Base-by-base conservation (phyloP, 2,797 vertebrate genomes). In the Megaceryle alcyon region DNA sequence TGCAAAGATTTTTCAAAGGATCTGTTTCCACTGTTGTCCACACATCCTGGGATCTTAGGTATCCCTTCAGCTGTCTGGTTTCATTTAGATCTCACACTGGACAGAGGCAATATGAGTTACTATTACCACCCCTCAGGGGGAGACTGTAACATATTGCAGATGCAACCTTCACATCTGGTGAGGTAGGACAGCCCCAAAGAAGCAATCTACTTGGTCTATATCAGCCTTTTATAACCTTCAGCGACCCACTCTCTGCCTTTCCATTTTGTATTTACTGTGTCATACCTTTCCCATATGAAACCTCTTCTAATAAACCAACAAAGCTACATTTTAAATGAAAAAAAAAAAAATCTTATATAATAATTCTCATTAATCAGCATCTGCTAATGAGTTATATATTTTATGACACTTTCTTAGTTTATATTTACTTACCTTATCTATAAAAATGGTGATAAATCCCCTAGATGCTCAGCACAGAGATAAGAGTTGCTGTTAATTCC, bases 371-470 rank as follows among this genome's bases (percentile, higher is more conserved):
- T 94, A 96, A 94, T 92, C 86, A 96, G 80, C 63, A 88, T 88
- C 53, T 93, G 49, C 53, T 95, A 85, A 90, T 94, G 61, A 95
- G 44, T 80, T 93, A 80, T 92, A 49, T 85, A 65, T 75, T 91
- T 95, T 83, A 94, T 71, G 35, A 88, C 22, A 49, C 53, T 94
- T 90, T 80, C 28, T 57, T 49, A 49, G n/a, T 83, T 94, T 85
- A 75, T 92, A 77, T 96, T 96, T 96, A 91, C 71, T 94, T 90
- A 60, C 59, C 26, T 25, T 77, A 86, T 63, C 77, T 86, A 90
- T 95, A 93, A 95, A 97, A 94, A 87, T 46, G 65, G 31, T 39
- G 76, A 87, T 96, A 96, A 94, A 93, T 96, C 93, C 88, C 66
- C 69, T 70, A 91, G 88, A 90, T 77, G 39, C 90, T 93, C 44